A percentile compares a stretch with the other conserved stretches of the same genome.
Evolutionary conservation across 2,113 vertebrate species (phyloP).

Genomic region (Monarcha castaneiventris): DNA sequence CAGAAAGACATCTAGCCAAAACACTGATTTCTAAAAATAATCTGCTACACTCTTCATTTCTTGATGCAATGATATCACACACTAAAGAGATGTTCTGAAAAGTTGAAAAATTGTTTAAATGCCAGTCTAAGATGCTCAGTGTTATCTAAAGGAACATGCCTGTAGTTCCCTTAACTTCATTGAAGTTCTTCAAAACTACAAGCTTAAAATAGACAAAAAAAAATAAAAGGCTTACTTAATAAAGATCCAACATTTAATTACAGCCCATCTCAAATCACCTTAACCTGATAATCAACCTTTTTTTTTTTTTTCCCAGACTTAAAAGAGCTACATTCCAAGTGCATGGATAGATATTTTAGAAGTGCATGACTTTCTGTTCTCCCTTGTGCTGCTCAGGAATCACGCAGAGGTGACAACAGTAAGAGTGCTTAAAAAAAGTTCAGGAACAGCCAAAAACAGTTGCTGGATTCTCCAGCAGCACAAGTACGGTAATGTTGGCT

Average conservation of each 20-base stretch:
- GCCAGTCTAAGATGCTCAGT: neutral
- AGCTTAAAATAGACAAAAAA: neutral
- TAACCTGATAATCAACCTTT: neutral
- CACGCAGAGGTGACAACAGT: rapidly evolving
- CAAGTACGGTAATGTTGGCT: neutral
- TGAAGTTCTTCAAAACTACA: neutral
- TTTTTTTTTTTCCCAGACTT: neutral
- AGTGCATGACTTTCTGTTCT: neutral
- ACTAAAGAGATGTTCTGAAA: neutral
- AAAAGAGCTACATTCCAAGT: neutral
- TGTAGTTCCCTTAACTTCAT: neutral
- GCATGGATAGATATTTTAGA: neutral
- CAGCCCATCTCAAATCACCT: neutral
- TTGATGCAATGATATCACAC: neutral
- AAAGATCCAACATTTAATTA: neutral
- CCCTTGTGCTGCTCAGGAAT: neutral
- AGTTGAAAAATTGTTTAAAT: neutral
- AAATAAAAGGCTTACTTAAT: neutral
- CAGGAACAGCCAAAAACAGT: neutral
- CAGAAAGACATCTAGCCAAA: neutral
- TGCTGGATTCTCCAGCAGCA: neutral
- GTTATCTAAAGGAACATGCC: neutral
- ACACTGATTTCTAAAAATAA: neutral
- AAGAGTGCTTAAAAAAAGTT: neutral
- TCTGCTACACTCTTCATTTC: neutral